Evolutionary conservation across 1,140 invertebrate genomes (phyloP).

Genomic region (Popillia japonica): DNA sequence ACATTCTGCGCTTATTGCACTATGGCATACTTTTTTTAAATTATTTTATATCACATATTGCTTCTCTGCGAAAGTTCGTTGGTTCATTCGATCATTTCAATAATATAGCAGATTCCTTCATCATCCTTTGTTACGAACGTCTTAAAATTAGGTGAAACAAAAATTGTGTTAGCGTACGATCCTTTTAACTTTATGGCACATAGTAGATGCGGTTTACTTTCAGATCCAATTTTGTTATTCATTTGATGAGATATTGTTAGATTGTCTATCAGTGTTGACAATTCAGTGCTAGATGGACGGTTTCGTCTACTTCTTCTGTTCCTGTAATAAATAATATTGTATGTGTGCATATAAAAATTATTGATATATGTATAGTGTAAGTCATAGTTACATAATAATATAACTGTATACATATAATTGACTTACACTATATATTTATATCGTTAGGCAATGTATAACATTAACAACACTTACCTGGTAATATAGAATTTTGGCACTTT

Average conservation of each 20-base stretch:
- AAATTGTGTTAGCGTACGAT: conserved; percentile 36
- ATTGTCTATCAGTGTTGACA: neutral
- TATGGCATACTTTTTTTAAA: conserved; percentile 8
- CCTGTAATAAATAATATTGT: neutral
- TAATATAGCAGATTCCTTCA: conserved; percentile 42
- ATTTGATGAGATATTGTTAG: conserved; percentile 13
- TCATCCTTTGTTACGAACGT: conserved; percentile 41
- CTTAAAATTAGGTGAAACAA: conserved; percentile 41
- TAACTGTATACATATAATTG: too few relatives aligned
- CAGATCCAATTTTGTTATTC: conserved; percentile 38
- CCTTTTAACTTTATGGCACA: conserved; percentile 42
- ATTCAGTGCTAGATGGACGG: neutral
- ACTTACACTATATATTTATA: too few relatives aligned
- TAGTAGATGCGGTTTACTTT: conserved; percentile 38
- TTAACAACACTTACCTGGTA: neutral
- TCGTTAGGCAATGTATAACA: neutral
- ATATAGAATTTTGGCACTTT: conserved; percentile 16
- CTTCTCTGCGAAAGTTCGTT: conserved; percentile 5
- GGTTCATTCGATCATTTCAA: conserved; percentile 38
- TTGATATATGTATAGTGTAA: too few relatives aligned
- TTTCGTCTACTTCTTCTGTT: conserved; percentile 9
- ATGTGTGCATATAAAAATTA: neutral
- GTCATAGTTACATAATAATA: too few relatives aligned
- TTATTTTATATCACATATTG: conserved; percentile 20
- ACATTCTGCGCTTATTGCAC: conserved; percentile 30